Evolutionary conservation across 2,113 vertebrate species (phyloP).

Genomic region (Hymenochirus boettgeri): DNA sequence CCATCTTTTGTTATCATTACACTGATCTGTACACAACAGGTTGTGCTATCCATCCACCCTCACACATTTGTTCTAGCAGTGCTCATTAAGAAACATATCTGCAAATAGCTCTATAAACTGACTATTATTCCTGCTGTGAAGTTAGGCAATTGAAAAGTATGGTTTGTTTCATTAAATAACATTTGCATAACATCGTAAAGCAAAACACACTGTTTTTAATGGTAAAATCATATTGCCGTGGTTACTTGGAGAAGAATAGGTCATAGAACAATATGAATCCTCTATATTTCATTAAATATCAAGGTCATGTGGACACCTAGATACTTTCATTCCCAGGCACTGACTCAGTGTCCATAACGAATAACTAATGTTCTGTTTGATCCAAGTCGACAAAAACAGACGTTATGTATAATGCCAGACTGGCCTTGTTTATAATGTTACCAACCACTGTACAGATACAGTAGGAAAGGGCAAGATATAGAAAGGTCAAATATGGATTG

Average conservation of each 20-base stretch:
- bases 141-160: background rate
- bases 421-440: no score
- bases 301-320: background rate
- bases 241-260: background rate
- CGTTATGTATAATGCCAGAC: no score
- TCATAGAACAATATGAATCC: background rate
- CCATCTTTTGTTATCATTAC: constrained; percentile 1
- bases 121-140: background rate
- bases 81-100: background rate
- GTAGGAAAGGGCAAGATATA: no score
- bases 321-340: background rate
- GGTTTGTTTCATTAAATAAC: background rate
- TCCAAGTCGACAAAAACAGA: background rate
- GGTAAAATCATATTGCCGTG: background rate
- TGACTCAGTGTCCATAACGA: background rate
- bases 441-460: no score
- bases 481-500: no score
- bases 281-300: background rate
- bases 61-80: background rate
- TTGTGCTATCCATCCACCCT: background rate
- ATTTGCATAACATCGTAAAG: background rate
- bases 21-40: background rate
- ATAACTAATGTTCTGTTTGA: background rate
- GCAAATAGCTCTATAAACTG: background rate
- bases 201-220: background rate